Percentiles rank a stretch among this genome's conserved stretches.
Evolutionary conservation across 1,140 invertebrate species (phyloP).

Genomic region (Fopius arisanus): DNA sequence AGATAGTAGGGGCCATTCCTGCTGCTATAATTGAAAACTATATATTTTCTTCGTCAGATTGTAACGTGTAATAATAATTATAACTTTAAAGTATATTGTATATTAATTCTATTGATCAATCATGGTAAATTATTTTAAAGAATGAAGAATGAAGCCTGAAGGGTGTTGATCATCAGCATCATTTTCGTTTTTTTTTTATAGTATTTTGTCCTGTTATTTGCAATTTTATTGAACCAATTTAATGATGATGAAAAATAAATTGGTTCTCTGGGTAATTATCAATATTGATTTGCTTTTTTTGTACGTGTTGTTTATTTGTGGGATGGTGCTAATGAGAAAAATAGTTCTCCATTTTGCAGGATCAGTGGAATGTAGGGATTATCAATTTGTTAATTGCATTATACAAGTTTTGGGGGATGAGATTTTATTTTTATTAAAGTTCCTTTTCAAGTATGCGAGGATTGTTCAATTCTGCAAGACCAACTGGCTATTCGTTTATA

Average conservation of each 20-base stretch:
- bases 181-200: slow-evolving; percentile 17
- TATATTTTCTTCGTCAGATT: slow-evolving; percentile 54
- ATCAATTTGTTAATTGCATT: no score
- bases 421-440: neutral
- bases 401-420: neutral
- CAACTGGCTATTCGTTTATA: neutral
- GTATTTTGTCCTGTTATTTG: neutral
- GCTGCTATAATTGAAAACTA: slow-evolving; percentile 58
- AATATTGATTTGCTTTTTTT: neutral
- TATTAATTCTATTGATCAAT: slow-evolving; percentile 61
- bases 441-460: neutral
- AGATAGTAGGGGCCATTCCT: slow-evolving; percentile 63
- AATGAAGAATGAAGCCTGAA: slow-evolving; percentile 42
- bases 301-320: neutral
- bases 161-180: slow-evolving; percentile 28
- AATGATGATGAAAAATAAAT: no score
- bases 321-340: neutral
- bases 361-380: neutral
- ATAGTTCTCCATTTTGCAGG: neutral
- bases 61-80: slow-evolving; percentile 47
- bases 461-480: neutral
- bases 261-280: no score
- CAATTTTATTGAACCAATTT: no score
- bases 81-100: slow-evolving; percentile 60
- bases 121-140: slow-evolving; percentile 53